These are phyloP conservation scores for Sminthurinus signatus DNA, from an alignment of 1,140 invertebrate genomes.

Conservation along the genomic window DNA sequence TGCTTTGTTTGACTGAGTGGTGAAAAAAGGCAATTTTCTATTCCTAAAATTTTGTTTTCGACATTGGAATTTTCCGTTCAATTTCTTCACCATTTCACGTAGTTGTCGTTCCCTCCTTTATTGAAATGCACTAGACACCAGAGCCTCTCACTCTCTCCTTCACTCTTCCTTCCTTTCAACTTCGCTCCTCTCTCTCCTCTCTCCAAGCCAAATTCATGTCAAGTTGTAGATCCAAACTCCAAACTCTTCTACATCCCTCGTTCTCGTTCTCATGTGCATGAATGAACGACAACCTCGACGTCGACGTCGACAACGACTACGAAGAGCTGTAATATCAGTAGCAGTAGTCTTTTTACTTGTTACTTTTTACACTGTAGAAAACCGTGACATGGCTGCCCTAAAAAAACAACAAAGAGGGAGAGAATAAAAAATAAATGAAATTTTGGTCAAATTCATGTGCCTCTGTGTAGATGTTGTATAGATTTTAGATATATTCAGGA, in stretches of 20 bases:
- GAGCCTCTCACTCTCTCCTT: not conserved
- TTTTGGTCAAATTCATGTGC: conserved; percentile 1
- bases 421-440: conserved; percentile 1
- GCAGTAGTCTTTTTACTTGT: too few relatives aligned
- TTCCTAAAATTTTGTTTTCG: conserved; percentile 27
- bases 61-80: conserved; percentile 34
- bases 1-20: conserved; percentile 2
- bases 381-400: conserved; percentile 9
- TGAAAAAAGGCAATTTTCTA: conserved; percentile 31
- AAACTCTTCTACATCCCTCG: too few relatives aligned
- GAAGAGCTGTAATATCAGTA: too few relatives aligned
- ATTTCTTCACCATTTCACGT: conserved; percentile 32
- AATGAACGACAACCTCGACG: too few relatives aligned
- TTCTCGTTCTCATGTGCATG: too few relatives aligned
- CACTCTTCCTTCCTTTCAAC: not conserved
- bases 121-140: too few relatives aligned
- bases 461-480: too few relatives aligned
- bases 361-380: too few relatives aligned
- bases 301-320: too few relatives aligned
- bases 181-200: conserved; percentile 5
- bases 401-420: not conserved
- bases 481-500: too few relatives aligned
- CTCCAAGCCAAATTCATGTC: not conserved
- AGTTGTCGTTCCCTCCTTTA: too few relatives aligned
- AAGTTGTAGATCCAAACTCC: too few relatives aligned